Conservation (phyloP, 2,113 vertebrate species). For the Pachycephala philippinensis region DNA sequence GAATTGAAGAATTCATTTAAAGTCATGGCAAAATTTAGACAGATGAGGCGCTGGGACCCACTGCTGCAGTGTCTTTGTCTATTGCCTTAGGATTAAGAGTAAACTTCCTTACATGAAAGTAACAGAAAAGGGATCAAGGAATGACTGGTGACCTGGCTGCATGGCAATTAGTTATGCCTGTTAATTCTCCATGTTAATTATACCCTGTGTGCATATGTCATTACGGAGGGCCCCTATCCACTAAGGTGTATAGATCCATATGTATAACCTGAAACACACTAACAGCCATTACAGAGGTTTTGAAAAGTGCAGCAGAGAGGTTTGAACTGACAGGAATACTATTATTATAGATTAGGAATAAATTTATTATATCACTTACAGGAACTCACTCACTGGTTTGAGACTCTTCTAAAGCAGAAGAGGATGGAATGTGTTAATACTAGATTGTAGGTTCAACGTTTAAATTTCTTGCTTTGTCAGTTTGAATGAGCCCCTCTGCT, state of each 20-base stretch:
- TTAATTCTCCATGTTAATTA: not conserved
- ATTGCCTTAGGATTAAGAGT: not conserved
- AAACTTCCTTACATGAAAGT: not conserved
- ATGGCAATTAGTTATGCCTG: not conserved
- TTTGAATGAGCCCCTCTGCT: slow-evolving; percentile 59
- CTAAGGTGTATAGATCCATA: not conserved
- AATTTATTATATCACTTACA: not conserved
- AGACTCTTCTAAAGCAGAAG: not conserved
- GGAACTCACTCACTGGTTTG: not conserved
- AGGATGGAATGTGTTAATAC: not conserved
- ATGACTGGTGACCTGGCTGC: not conserved
- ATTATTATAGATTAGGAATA: not conserved
- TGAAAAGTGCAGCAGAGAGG: not conserved
- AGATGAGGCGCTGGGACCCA: not conserved
- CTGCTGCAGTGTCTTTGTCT: not conserved
- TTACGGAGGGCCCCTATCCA: not conserved
- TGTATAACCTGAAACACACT: not conserved
- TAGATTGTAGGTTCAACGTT: not conserved
- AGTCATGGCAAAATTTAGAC: not conserved
- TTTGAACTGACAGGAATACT: not conserved
- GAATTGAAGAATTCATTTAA: not conserved
- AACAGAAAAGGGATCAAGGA: not conserved
- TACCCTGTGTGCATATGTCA: not conserved
- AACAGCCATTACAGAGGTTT: not conserved
- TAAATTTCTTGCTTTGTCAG: slow-evolving; percentile 51